Evolutionary conservation across 2,888 invertebrate genomes (phyloP).

Genomic region (Trichogramma evanescens): DNA sequence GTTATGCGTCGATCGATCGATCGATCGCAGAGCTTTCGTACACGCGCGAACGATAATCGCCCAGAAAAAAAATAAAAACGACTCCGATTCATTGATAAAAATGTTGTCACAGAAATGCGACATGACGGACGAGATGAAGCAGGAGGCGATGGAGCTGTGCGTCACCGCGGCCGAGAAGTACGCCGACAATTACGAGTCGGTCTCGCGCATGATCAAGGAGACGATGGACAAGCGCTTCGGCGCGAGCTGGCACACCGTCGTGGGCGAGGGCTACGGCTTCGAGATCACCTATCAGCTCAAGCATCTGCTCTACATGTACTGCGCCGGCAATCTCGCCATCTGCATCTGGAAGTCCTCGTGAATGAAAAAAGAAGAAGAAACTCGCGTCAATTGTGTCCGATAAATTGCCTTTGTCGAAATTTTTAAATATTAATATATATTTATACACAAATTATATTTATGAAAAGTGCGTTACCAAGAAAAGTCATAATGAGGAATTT

Average conservation of each 20-base stretch:
- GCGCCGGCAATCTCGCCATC: slow-evolving; percentile 58
- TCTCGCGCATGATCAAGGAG: slow-evolving; percentile 62
- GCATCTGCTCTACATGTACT: slow-evolving; percentile 55
- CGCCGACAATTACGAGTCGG: slow-evolving; percentile 57
- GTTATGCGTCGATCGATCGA: too few species aligned
- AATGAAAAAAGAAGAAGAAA: slow-evolving; percentile 4
- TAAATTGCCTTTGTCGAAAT: too few species aligned
- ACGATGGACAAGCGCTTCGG: slow-evolving; percentile 64
- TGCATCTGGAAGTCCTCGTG: slow-evolving; percentile 59
- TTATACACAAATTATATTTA: too few species aligned
- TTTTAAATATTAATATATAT: too few species aligned
- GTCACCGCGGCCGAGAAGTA: slow-evolving; percentile 62
- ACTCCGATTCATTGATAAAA: not conserved
- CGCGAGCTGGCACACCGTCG: slow-evolving; percentile 61
- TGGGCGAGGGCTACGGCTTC: slow-evolving; percentile 63
- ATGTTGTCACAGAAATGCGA: slow-evolving; percentile 47
- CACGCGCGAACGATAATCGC: too few species aligned
- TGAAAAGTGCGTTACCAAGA: too few species aligned
- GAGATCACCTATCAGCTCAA: slow-evolving; percentile 61
- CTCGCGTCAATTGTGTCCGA: too few species aligned
- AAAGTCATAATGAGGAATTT: too few species aligned
- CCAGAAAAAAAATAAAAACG: too few species aligned
- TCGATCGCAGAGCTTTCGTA: too few species aligned
- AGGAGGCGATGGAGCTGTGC: slow-evolving; percentile 59
- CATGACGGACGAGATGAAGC: slow-evolving; percentile 61